Evolutionary conservation across 2,888 invertebrate species (phyloP).

Genomic region (Hydroisotoma schaefferi): DNA sequence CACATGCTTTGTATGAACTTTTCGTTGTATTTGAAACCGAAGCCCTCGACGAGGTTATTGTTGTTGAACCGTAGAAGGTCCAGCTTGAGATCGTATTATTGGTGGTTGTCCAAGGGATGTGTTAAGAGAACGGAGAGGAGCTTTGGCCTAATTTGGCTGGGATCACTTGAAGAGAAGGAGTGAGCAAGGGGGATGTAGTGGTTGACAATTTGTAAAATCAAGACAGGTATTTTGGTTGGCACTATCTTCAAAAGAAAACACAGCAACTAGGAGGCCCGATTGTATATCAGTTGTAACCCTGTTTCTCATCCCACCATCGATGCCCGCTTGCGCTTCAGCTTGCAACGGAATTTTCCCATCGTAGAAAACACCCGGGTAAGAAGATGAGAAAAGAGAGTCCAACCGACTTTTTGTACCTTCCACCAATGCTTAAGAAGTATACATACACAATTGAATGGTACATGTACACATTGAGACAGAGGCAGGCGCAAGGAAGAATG

Average conservation of each 20-base stretch:
- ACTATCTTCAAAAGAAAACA: slow-evolving; percentile 32
- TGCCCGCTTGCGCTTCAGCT: slow-evolving; percentile 39
- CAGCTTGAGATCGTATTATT: slow-evolving; percentile 9
- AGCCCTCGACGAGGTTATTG: slow-evolving; percentile 10
- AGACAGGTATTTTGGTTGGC: slow-evolving; percentile 32
- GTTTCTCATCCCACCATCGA: slow-evolving; percentile 19
- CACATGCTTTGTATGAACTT: slow-evolving; percentile 39
- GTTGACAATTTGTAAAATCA: slow-evolving; percentile 28
- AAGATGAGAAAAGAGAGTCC: slow-evolving; percentile 18
- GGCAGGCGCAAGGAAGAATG: slow-evolving; percentile 48
- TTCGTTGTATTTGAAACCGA: slow-evolving; percentile 11
- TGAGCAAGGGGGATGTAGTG: slow-evolving; percentile 10
- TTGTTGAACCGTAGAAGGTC: slow-evolving; percentile 12
- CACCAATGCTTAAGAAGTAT: slow-evolving; percentile 16
- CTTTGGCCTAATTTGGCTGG: slow-evolving; percentile 10
- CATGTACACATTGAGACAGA: slow-evolving; percentile 30
- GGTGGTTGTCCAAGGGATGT: neutral
- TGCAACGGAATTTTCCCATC: slow-evolving; percentile 30
- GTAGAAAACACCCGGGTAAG: slow-evolving; percentile 11
- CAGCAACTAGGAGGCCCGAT: slow-evolving; percentile 30
- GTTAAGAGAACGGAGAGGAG: neutral
- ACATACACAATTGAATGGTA: slow-evolving; percentile 32
- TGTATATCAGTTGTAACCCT: slow-evolving; percentile 17
- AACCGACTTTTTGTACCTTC: slow-evolving; percentile 20
- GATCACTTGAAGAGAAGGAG: neutral